phyloP scores from a whole-genome alignment of 2,888 invertebrate genomes.

The Sympetrum striolatum region DNA sequence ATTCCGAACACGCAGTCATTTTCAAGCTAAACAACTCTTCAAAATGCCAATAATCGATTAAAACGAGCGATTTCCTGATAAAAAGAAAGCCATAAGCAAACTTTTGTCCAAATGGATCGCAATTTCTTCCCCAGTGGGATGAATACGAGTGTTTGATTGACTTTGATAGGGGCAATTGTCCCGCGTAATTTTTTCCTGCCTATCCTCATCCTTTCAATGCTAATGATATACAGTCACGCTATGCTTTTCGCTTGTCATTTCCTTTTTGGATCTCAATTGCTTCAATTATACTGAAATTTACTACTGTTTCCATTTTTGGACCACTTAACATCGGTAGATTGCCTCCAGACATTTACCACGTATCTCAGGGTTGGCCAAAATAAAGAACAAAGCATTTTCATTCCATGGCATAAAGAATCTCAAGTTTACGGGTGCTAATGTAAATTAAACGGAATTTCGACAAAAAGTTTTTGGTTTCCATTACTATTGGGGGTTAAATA shows the following conservation, averaged over 20 bases:
- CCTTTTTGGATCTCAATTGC: neutral
- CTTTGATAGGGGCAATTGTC: neutral
- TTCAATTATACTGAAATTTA: neutral
- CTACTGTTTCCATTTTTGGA: neutral
- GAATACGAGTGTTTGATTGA: neutral
- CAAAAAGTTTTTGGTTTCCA: no score
- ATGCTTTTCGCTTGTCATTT: neutral
- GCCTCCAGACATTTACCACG: neutral
- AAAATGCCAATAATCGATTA: neutral
- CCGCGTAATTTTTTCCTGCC: neutral
- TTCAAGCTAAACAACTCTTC: neutral
- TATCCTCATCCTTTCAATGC: neutral
- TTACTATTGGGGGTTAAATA: no score
- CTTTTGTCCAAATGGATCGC: neutral
- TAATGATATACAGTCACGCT: neutral
- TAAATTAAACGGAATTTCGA: no score
- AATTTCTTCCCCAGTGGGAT: neutral
- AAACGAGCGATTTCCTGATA: neutral
- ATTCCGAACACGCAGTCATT: neutral
- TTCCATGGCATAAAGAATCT: no score
- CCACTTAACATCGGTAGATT: neutral
- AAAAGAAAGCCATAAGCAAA: neutral
- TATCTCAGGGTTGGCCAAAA: no score
- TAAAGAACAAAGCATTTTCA: no score
- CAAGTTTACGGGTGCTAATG: no score